These are phyloP conservation scores for Botrylloides violaceus DNA, from an alignment of 23 tunicate species.

Conservation along the genomic window DNA sequence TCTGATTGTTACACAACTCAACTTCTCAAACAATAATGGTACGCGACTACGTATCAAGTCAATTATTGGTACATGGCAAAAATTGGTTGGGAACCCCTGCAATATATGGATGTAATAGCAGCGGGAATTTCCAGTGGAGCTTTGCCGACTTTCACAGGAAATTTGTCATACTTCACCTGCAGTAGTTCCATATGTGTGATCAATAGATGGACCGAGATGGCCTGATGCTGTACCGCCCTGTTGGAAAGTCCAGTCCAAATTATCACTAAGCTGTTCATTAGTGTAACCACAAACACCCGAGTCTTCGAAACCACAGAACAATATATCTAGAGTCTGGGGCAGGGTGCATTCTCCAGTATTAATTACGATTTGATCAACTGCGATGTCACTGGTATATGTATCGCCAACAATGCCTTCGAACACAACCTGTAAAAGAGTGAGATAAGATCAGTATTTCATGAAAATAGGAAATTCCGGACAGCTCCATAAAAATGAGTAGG, in stretches of 20 bases:
- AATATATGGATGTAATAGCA: too few relatives aligned
- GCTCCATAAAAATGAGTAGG: not conserved
- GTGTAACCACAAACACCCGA: conserved; percentile 19
- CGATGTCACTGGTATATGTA: conserved; percentile 48
- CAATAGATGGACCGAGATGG: conserved; percentile 27
- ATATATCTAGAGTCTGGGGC: conserved; percentile 10
- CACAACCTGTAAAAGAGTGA: conserved; percentile 20
- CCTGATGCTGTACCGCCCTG: conserved; percentile 24
- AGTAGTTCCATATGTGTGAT: conserved; percentile 38
- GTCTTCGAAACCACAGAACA: conserved; percentile 30
- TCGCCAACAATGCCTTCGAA: conserved; percentile 47
- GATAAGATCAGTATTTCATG: not conserved
- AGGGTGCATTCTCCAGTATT: conserved; percentile 24
- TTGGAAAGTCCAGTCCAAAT: conserved; percentile 25
- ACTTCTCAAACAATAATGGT: too few relatives aligned
- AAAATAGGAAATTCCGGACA: not conserved
- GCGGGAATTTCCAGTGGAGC: too few relatives aligned
- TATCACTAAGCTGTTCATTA: conserved; percentile 16
- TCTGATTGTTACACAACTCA: too few relatives aligned
- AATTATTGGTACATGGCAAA: too few relatives aligned
- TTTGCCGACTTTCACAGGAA: too few relatives aligned
- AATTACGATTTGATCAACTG: conserved; percentile 32
- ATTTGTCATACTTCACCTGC: conserved; percentile 28
- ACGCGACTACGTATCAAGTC: too few relatives aligned
- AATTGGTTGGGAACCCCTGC: too few relatives aligned